Base-by-base conservation (phyloP, 2,888 invertebrate genomes). In the Ormia ochracea region DNA sequence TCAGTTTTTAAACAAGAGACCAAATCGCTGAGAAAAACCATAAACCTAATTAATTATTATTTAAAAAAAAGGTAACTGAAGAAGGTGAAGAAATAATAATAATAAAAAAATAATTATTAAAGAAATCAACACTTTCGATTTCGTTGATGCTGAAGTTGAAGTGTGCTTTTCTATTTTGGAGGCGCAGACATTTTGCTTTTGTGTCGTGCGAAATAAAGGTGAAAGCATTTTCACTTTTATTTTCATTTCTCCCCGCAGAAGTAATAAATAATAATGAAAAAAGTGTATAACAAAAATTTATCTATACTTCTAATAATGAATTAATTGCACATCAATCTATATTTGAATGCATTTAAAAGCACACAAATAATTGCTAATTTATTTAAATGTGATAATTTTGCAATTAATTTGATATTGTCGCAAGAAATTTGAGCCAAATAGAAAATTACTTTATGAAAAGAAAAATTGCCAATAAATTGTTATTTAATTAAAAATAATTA, bases 191-290 rank as follows among this genome's bases (percentile, higher is more conserved):
- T 41, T 59, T 52, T 68, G 26, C 17, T 41, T 66, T 50, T 50
- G 61, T 54, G 33, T 70, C 28, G n/a, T 70, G 70, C 50, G 70
- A 70, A 70, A 41, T 83, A 84, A 86, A 86, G 86, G 86, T 86
- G 86, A 86, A 86, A 86, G 86, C 86, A 86, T 86, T 86, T 86
- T 86, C 86, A 86, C 86, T 86, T 86, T 86, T 69, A 1, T 17
- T 61, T 59, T 61, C 19, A 26, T 31, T 17, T 23, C 61, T 63
- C 43, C 43, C 50, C 61, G 50, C 43, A 56, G 33, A 56, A 68
- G 14, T 45, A 58, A 45, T 14, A 17, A 17, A 28, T 17, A 17
- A 52, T 19, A 41, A 38, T 66, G 14, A 41, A 7, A 36, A 23
- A 26, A 68, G 23, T 7, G 28, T 21, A 31, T 54, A 43, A 50